Evolutionary conservation across 23 tunicate species (phyloP), one percentile per base, ranked within the genome.

Genomic region (Halocynthia roretzi): DNA sequence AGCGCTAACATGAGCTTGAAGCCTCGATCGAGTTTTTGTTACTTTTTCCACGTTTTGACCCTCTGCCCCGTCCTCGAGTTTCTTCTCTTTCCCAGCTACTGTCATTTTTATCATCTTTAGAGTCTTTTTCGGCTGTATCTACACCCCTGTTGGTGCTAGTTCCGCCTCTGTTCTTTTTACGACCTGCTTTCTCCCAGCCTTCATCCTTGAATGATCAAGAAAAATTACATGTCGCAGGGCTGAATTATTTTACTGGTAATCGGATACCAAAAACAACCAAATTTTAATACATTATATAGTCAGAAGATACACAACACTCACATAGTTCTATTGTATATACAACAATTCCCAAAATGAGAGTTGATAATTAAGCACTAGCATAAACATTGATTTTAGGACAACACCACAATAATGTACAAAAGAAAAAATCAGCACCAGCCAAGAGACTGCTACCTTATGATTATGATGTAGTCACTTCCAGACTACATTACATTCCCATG

Each of bases 141-240:
- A 64, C 77, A 51, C 81, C 68, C 68, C 82, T 69, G 31, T 67
- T 54, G 18, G 82, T 7, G 53, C 66, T 88, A n/a, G 72, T 80
- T 20, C 66, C 66, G 9, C 76, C 72, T 89, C 86, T 84, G 83
- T 76, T 76, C 76, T 89, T 89, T 72, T 76, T 84, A 10, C 86
- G 81, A 17, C 89, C 81, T 0, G 96, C 96, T 7, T 85, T 84
- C 80, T 84, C 88, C 96, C 96, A 89, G 71, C 86, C 96, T 63
- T 69, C 84, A 14, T 76, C 69, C 96, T 89, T 67, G 12, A 22
- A 68, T 10, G 65, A 72, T 11, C 57, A 63, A 71, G 77, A 68
- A 78, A 40, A 55, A 20, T 78, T 1, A 50, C 44, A 31, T 31
- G 1, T 31, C 44, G 4, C 44, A 0, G 44, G 44, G 44, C 44